Percentiles rank a stretch among this genome's conserved stretches.
phyloP scores from a whole-genome alignment of 1,140 invertebrate species.

The Drosophila micromelanica region DNA sequence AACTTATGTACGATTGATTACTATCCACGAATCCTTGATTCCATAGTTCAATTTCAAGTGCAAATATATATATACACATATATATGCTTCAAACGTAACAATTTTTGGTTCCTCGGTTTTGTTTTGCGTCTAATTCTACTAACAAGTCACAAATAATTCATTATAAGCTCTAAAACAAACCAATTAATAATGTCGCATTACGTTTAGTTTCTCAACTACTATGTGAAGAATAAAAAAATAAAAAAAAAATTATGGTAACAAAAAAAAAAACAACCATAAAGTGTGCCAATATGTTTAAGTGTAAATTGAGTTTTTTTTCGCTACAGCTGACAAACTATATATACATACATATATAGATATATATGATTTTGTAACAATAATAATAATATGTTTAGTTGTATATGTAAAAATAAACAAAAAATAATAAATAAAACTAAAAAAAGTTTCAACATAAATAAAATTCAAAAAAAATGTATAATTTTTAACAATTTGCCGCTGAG shows the following conservation, averaged over 20 bases:
- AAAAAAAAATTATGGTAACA: slow-evolving; percentile 13
- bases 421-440: slow-evolving; percentile 13
- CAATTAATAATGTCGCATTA: slow-evolving; percentile 11
- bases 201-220: slow-evolving; percentile 33
- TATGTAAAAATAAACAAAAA: slow-evolving; percentile 48
- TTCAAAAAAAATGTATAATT: slow-evolving; percentile 28
- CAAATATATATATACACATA: not conserved
- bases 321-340: slow-evolving; percentile 33
- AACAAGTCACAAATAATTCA: slow-evolving; percentile 9
- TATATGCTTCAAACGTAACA: slow-evolving; percentile 43
- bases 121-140: slow-evolving; percentile 38
- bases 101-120: slow-evolving; percentile 53
- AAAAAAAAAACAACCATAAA: slow-evolving; percentile 36
- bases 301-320: slow-evolving; percentile 54
- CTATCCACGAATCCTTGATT: slow-evolving; percentile 20
- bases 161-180: slow-evolving; percentile 17
- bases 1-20: not conserved
- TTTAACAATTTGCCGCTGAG: slow-evolving; percentile 63
- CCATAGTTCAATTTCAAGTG: slow-evolving; percentile 43
- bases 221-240: slow-evolving; percentile 13
- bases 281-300: slow-evolving; percentile 74
- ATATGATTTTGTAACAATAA: slow-evolving; percentile 27
- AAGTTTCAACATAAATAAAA: slow-evolving; percentile 14
- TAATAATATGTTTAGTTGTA: slow-evolving; percentile 74
- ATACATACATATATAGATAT: slow-evolving; percentile 35